Evolutionary conservation across 2,797 vertebrate species (phyloP).

Genomic region (Gadopsis marmoratus): DNA sequence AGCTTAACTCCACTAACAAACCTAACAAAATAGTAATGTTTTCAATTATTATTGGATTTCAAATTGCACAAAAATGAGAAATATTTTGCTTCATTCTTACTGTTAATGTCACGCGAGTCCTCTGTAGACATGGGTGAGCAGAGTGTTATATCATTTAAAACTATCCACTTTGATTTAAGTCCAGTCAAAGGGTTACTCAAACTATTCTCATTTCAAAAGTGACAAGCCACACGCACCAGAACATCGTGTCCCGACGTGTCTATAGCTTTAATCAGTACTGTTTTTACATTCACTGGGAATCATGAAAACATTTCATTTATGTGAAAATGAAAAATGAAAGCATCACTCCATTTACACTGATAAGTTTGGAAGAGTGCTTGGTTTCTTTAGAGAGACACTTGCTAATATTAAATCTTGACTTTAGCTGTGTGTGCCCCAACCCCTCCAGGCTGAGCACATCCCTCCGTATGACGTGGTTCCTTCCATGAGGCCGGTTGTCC

Average conservation of each 20-base stretch:
- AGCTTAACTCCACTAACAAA: background rate
- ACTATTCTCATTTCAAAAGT: background rate
- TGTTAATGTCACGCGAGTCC: background rate
- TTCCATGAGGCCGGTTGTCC: constrained; percentile 97
- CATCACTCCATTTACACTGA: background rate
- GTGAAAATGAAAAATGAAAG: background rate
- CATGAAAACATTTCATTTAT: background rate
- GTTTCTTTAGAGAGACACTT: background rate
- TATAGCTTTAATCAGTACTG: background rate
- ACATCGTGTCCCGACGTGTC: background rate
- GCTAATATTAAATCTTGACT: constrained; percentile 17
- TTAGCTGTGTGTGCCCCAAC: constrained; percentile 15
- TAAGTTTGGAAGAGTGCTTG: background rate
- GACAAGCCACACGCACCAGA: background rate
- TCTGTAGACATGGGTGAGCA: constrained; percentile 14
- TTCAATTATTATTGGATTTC: background rate
- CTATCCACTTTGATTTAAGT: constrained; percentile 21
- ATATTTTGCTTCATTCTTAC: background rate
- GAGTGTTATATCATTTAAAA: background rate
- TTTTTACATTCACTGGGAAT: background rate
- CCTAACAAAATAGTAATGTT: background rate
- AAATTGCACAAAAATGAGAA: background rate
- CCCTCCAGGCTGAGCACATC: constrained; percentile 92
- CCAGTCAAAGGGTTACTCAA: background rate
- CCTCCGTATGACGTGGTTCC: constrained; percentile 98